Percentiles rank a stretch among this genome's conserved stretches.
Conservation (phyloP, 1,140 invertebrate species). For the Ganaspis sp. region DNA sequence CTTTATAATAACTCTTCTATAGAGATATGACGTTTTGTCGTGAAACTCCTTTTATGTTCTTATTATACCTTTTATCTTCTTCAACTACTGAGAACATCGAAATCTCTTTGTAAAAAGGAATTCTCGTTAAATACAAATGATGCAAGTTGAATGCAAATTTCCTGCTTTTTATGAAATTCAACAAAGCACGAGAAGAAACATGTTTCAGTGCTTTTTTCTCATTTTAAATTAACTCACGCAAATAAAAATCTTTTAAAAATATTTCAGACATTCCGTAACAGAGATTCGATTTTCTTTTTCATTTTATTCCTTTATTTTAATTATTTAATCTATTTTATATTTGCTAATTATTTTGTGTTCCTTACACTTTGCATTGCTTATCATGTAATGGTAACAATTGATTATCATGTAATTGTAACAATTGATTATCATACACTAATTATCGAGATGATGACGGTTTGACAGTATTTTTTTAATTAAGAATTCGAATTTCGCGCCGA, state of each 20-base stretch:
- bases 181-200: not conserved
- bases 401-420: no score
- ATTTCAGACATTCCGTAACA: no score
- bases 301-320: no score
- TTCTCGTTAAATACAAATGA: conserved; percentile 27
- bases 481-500: no score
- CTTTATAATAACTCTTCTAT: not conserved
- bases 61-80: conserved; percentile 24
- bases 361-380: no score
- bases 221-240: not conserved
- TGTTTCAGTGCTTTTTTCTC: not conserved
- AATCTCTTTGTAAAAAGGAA: conserved; percentile 7
- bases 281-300: no score
- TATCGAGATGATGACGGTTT: no score
- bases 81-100: conserved; percentile 11
- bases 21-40: conserved; percentile 13
- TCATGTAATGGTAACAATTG: no score
- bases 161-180: not conserved
- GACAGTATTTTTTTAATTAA: no score
- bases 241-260: not conserved
- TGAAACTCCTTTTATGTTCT: conserved; percentile 9
- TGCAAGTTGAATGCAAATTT: conserved; percentile 12
- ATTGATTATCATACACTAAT: no score
- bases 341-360: no score
- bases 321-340: no score